phyloP scores from a whole-genome alignment of 2,888 invertebrate species.

The Amphipoea oculea region DNA sequence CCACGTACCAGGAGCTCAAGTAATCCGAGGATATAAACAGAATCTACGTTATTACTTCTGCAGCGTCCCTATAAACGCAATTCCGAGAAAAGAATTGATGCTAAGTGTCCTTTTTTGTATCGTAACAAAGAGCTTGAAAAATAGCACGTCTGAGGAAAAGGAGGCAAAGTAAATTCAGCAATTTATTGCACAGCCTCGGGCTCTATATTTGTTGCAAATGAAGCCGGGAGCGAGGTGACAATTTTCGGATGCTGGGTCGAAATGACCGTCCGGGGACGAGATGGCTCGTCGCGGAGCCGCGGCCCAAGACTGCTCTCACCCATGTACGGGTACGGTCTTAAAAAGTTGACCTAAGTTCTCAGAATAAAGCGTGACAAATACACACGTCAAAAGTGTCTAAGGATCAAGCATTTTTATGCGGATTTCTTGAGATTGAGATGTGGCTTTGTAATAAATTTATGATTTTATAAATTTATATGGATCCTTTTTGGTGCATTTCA shows the following conservation, averaged over 20 bases:
- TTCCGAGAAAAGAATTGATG: slow-evolving; percentile 80
- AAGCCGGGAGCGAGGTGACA: slow-evolving; percentile 88
- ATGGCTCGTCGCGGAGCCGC: slow-evolving; percentile 65
- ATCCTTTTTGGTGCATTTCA: no score
- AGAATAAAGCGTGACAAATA: slow-evolving; percentile 35
- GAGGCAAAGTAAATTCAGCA: slow-evolving; percentile 86
- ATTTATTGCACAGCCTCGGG: slow-evolving; percentile 85
- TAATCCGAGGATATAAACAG: slow-evolving; percentile 43
- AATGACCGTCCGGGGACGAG: slow-evolving; percentile 84
- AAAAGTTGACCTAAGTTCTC: slow-evolving; percentile 55
- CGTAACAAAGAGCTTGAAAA: slow-evolving; percentile 86
- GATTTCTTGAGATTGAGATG: no score
- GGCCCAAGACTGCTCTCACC: slow-evolving; percentile 77
- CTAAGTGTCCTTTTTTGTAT: slow-evolving; percentile 83
- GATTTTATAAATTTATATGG: no score
- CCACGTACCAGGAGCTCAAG: neutral
- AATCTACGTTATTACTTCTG: slow-evolving; percentile 51
- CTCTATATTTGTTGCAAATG: slow-evolving; percentile 89
- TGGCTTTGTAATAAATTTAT: no score
- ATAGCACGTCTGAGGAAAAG: slow-evolving; percentile 85
- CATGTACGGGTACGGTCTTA: slow-evolving; percentile 68
- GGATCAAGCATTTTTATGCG: no score
- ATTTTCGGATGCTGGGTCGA: slow-evolving; percentile 83
- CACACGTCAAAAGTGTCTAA: no score
- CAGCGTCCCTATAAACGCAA: slow-evolving; percentile 69